Evolutionary conservation across 2,888 invertebrate genomes (phyloP).

Genomic region (Lochmaea capreae): DNA sequence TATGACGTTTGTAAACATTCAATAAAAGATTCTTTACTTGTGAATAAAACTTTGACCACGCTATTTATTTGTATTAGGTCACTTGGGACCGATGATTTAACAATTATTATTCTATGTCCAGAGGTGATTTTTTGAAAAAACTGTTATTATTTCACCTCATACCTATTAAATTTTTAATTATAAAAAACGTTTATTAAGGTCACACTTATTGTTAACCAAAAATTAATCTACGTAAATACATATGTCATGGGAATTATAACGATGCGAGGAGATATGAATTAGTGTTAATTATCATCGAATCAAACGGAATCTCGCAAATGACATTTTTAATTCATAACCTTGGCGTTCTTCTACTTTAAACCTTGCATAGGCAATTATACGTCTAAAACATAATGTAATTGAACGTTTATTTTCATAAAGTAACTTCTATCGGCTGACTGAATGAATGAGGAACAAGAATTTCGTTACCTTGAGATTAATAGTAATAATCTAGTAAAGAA

Average conservation of each 20-base stretch:
- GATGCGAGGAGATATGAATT: neutral
- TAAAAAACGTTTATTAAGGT: no score
- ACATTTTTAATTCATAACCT: neutral
- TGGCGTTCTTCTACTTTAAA: neutral
- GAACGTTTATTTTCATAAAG: no score
- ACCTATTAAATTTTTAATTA: no score
- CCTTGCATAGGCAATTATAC: neutral
- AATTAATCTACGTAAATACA: neutral
- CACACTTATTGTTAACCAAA: neutral
- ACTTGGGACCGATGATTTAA: no score
- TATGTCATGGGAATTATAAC: neutral
- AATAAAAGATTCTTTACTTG: no score
- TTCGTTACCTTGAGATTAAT: neutral
- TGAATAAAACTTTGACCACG: no score
- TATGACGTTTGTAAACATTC: no score
- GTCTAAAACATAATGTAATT: neutral
- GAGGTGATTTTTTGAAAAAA: no score
- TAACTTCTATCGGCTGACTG: neutral
- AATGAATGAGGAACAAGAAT: neutral
- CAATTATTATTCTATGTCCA: no score
- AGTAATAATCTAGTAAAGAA: neutral
- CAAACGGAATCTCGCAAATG: neutral
- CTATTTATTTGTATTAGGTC: no score
- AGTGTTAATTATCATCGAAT: neutral
- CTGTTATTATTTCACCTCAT: no score